A percentile compares a stretch with the other conserved stretches of the same genome.
These are phyloP conservation scores for Euwallacea fornicatus DNA, from an alignment of 1,140 invertebrate genomes.

Conservation along the genomic window DNA sequence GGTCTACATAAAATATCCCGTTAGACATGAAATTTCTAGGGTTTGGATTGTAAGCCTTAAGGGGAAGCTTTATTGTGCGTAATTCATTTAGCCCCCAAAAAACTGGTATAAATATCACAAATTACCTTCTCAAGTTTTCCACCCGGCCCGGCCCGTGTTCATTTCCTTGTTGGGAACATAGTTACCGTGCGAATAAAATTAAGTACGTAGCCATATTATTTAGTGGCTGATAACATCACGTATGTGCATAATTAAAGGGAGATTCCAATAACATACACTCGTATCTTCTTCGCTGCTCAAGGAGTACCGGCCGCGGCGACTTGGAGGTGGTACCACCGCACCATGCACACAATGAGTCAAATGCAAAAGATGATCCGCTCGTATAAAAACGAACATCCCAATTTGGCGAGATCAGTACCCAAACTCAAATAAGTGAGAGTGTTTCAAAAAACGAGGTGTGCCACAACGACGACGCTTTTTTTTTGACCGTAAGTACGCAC, in stretches of 20 bases:
- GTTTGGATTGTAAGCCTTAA: too few relatives aligned
- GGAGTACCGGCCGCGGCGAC: slow-evolving; percentile 16
- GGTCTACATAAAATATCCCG: too few relatives aligned
- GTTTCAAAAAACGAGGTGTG: slow-evolving; percentile 35
- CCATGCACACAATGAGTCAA: slow-evolving; percentile 30
- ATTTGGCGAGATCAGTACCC: slow-evolving; percentile 35
- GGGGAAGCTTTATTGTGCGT: too few relatives aligned
- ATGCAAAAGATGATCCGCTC: slow-evolving; percentile 34
- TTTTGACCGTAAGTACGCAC: slow-evolving; percentile 28
- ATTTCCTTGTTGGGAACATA: too few relatives aligned
- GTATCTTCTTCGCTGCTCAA: slow-evolving; percentile 20
- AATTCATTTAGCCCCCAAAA: too few relatives aligned
- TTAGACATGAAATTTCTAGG: too few relatives aligned
- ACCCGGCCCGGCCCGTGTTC: too few relatives aligned
- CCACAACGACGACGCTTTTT: background rate
- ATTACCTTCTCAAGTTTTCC: too few relatives aligned
- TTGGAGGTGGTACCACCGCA: slow-evolving; percentile 25
- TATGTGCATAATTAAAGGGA: background rate
- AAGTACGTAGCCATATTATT: background rate
- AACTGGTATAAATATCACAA: too few relatives aligned
- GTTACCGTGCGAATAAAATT: too few relatives aligned
- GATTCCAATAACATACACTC: background rate
- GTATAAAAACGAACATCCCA: slow-evolving; percentile 38
- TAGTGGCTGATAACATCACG: background rate
- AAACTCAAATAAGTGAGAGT: slow-evolving; percentile 37